A percentile compares a stretch with the other conserved stretches of the same genome.
These are phyloP conservation scores for Sinocyclocheilus anshuiensis DNA, from an alignment of 2,113 vertebrate genomes.

Conservation along the genomic window DNA sequence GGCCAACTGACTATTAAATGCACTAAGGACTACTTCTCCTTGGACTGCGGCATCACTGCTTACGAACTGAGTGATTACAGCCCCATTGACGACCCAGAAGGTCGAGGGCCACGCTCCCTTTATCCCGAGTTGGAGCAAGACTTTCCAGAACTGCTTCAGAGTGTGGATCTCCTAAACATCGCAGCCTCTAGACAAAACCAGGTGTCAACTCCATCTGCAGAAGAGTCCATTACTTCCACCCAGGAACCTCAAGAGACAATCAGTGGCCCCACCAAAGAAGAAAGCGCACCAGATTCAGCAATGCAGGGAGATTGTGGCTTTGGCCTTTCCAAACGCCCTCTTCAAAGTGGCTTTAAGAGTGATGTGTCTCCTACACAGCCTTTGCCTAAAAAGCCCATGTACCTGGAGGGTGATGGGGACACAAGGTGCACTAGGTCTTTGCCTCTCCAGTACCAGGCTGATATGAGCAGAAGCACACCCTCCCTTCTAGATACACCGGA, in stretches of 20 bases:
- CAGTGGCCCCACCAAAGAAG: conserved; percentile 49
- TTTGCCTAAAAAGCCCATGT: conserved; percentile 86
- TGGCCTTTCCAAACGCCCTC: conserved; percentile 80
- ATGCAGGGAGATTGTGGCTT: conserved; percentile 76
- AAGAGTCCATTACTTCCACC: conserved; percentile 56
- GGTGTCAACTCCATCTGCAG: conserved; percentile 50
- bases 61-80: conserved; percentile 96
- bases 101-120: conserved; percentile 73
- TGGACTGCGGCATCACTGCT: conserved; percentile 98
- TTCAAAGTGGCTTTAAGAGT: conserved; percentile 81
- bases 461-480: conserved; percentile 85
- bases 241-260: conserved; percentile 27
- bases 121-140: conserved; percentile 82
- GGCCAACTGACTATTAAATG: conserved; percentile 97
- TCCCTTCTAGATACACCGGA: conserved; percentile 84
- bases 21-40: conserved; percentile 94
- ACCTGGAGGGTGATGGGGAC: conserved; percentile 73
- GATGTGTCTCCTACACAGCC: conserved; percentile 87
- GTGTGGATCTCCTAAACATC: conserved; percentile 82
- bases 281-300: conserved; percentile 47
- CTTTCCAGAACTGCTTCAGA: conserved; percentile 82
- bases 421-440: conserved; percentile 59
- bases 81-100: conserved; percentile 85
- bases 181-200: conserved; percentile 69
- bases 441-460: conserved; percentile 76